Base-by-base conservation (phyloP, 2,888 invertebrate species). In the Pharmacophagus antenor region DNA sequence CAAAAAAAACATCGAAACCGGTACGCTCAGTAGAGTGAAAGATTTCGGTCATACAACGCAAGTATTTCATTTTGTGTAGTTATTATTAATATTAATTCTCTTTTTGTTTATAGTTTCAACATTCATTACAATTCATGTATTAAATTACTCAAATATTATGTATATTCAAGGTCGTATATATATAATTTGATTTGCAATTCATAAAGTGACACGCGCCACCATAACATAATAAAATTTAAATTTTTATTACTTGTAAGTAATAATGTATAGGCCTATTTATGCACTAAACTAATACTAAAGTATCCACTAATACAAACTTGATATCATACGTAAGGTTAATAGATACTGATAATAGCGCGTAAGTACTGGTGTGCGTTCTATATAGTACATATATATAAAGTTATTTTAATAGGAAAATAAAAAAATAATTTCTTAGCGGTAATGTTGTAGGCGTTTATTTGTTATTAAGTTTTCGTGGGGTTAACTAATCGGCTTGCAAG, bases 231-330 rank as follows among this genome's bases (percentile, higher is more conserved):
- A 5, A 4, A 22, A 17, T 57, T 44, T 57, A 25, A 51, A 44
- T 51, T 46, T 18, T 17, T 18, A 44, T 21, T 25, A 57, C 27
- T 31, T 42, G 31, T 42, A 41, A 21, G 41, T 46, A 50, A 57
- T 57, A 31, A 20, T 22, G 42, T 42, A 23, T 12, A 12, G 27
- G 27, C 57, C 57, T 31, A 51, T 57, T 56, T 42, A 41, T 0
- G 15, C 42, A 31, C n/a, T 37, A 37, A 48, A 22, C 27, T 41
- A 41, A 21, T 21, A 48, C 37, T n/a, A 17, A 31, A 20, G n/a
- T n/a, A n/a, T n/a, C n/a, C n/a, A n/a, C n/a, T n/a, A n/a, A 18
- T 17, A 48, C 22, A 55, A 31, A 55, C 31, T n/a, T 21, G 27
- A 31, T 46, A 20, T 20, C 31, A 10, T 48, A 55, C 5, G 31